These are phyloP conservation scores for Clamator glandarius DNA, from an alignment of 2,797 vertebrate genomes.

Conservation along the genomic window DNA sequence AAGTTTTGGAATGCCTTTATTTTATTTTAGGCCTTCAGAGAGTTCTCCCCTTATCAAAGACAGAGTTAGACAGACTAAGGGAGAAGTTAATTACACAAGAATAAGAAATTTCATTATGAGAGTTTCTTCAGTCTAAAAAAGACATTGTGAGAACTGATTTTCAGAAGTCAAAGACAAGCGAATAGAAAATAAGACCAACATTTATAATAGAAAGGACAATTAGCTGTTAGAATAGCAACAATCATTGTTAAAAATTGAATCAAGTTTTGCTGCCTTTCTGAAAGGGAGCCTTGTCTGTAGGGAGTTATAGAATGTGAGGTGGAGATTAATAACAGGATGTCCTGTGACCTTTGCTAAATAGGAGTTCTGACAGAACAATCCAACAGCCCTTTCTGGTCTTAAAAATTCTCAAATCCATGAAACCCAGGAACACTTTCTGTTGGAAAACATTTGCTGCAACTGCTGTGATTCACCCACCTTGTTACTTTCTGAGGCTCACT, in stretches of 20 bases:
- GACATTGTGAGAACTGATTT: background rate
- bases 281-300: background rate
- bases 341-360: background rate
- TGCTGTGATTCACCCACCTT: slow-evolving; percentile 70
- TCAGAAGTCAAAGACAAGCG: background rate
- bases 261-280: background rate
- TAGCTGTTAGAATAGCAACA: background rate
- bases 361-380: background rate
- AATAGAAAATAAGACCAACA: background rate
- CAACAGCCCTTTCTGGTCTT: background rate
- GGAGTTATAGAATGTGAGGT: background rate
- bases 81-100: background rate
- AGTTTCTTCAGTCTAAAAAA: background rate
- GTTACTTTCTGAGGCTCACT: slow-evolving; percentile 64
- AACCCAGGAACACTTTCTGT: slow-evolving; percentile 28
- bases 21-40: background rate
- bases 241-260: background rate
- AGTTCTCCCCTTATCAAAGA: background rate
- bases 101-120: background rate
- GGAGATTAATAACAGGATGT: background rate
- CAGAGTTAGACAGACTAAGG: background rate
- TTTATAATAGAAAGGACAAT: background rate
- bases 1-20: background rate
- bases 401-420: background rate
- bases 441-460: slow-evolving; percentile 55